Evolutionary conservation across 2,113 vertebrate genomes (phyloP).

Genomic region (Trichechus manatus): DNA sequence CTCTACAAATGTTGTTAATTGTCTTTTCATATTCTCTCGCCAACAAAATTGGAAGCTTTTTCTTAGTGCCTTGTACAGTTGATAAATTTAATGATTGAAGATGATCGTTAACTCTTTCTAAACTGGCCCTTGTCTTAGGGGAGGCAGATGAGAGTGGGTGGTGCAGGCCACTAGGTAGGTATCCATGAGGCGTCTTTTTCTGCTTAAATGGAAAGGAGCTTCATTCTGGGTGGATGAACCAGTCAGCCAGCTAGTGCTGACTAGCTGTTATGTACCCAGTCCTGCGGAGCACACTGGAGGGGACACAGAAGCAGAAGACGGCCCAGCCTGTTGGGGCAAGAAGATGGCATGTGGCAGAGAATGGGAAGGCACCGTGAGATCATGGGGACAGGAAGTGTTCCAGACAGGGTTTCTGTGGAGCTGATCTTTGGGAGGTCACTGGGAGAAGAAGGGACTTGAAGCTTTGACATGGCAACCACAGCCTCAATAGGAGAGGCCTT

Average conservation of each 20-base stretch:
- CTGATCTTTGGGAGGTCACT: not conserved
- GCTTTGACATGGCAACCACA: too few relatives aligned
- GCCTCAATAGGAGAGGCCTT: not conserved
- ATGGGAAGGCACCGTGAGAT: not conserved
- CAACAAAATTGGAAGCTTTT: not conserved
- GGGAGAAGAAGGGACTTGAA: not conserved
- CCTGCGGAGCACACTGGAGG: not conserved
- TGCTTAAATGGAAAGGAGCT: not conserved
- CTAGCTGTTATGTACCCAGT: not conserved
- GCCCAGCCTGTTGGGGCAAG: not conserved
- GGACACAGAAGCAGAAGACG: not conserved
- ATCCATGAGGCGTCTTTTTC: not conserved
- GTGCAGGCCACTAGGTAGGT: not conserved
- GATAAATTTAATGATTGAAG: not conserved
- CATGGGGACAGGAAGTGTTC: not conserved
- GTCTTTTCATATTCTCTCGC: not conserved
- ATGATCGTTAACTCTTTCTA: accelerated
- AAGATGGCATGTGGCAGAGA: not conserved
- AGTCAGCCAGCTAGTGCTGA: accelerated
- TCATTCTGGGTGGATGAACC: not conserved
- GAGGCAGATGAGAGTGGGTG: not conserved
- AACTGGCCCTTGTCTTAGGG: not conserved
- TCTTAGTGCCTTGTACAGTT: not conserved
- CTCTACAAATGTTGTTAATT: not conserved
- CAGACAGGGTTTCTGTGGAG: not conserved